Evolutionary conservation across 1,140 invertebrate genomes (phyloP).

Genomic region (Oscheius sp.): DNA sequence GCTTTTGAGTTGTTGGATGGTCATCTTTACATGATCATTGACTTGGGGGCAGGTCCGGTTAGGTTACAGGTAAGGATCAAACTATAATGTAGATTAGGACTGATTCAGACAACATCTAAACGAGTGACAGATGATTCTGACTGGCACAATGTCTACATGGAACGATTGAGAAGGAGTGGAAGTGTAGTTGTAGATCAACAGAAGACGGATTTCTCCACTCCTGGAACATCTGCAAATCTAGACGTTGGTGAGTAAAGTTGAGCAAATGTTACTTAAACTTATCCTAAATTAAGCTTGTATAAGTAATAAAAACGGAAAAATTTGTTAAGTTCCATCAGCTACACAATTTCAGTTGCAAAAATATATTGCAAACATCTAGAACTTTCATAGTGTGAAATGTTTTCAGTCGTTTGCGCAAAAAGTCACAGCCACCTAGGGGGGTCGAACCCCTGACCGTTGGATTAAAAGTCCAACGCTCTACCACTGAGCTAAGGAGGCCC

Average conservation of each 20-base stretch:
- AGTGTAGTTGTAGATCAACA: slow-evolving; percentile 83
- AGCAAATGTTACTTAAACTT: too few relatives aligned
- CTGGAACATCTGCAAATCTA: slow-evolving; percentile 68
- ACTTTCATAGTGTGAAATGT: too few relatives aligned
- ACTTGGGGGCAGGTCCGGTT: slow-evolving; percentile 83
- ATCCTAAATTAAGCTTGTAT: too few relatives aligned
- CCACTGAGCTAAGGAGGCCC: too few relatives aligned
- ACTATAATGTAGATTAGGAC: slow-evolving; percentile 20
- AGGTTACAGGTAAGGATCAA: slow-evolving; percentile 67
- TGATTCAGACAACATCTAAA: slow-evolving; percentile 71
- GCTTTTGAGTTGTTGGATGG: slow-evolving; percentile 89
- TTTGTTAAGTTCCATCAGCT: too few relatives aligned
- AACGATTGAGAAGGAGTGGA: slow-evolving; percentile 74
- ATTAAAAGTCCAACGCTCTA: too few relatives aligned
- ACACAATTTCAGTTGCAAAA: too few relatives aligned
- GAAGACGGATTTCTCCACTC: slow-evolving; percentile 82
- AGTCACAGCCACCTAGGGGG: too few relatives aligned
- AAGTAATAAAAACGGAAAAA: too few relatives aligned
- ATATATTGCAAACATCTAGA: too few relatives aligned
- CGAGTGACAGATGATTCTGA: slow-evolving; percentile 77
- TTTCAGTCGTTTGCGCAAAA: too few relatives aligned
- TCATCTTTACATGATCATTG: slow-evolving; percentile 83
- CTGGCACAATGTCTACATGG: slow-evolving; percentile 83
- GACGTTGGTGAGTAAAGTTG: slow-evolving; percentile 42
- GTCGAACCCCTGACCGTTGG: too few relatives aligned